These are phyloP conservation scores for Torymus texanus DNA, from an alignment of 2,888 invertebrate genomes.

Conservation along the genomic window DNA sequence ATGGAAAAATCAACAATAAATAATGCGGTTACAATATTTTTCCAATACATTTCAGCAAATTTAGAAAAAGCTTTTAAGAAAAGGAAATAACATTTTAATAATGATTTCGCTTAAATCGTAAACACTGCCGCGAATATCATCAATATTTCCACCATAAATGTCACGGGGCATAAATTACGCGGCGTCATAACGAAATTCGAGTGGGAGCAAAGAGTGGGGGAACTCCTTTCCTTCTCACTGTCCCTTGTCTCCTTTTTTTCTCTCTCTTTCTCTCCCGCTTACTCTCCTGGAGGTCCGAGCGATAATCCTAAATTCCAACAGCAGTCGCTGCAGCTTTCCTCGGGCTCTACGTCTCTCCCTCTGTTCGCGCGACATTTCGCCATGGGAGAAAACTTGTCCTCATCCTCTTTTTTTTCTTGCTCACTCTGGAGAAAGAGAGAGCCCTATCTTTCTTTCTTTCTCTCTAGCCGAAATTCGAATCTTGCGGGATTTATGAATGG, in stretches of 20 bases:
- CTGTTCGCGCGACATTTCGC: conserved; percentile 16
- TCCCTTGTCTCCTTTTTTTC: background rate
- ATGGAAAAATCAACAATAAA: too few species aligned
- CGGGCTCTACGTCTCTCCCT: conserved; percentile 1
- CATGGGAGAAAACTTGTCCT: background rate
- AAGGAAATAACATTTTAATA: too few species aligned
- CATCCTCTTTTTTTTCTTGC: background rate
- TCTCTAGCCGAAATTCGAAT: conserved; percentile 7
- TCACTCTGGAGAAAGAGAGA: background rate
- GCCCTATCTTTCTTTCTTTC: too few species aligned
- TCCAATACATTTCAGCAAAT: too few species aligned
- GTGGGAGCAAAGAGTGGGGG: background rate
- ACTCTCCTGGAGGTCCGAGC: conserved; percentile 16
- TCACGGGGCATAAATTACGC: conserved; percentile 10
- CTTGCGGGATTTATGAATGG: conserved; percentile 53
- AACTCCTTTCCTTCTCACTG: conserved; percentile 10
- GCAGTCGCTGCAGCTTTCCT: conserved; percentile 25
- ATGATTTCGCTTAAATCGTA: background rate
- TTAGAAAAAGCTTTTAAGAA: too few species aligned
- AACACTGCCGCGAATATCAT: background rate
- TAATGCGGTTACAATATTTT: too few species aligned
- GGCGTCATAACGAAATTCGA: conserved; percentile 23
- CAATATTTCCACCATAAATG: conserved; percentile 8
- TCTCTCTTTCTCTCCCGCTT: conserved; percentile 3
- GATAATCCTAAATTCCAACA: conserved; percentile 46